Base-by-base conservation (phyloP, 2,797 vertebrate species). In the Melanotaenia pygmaea region DNA sequence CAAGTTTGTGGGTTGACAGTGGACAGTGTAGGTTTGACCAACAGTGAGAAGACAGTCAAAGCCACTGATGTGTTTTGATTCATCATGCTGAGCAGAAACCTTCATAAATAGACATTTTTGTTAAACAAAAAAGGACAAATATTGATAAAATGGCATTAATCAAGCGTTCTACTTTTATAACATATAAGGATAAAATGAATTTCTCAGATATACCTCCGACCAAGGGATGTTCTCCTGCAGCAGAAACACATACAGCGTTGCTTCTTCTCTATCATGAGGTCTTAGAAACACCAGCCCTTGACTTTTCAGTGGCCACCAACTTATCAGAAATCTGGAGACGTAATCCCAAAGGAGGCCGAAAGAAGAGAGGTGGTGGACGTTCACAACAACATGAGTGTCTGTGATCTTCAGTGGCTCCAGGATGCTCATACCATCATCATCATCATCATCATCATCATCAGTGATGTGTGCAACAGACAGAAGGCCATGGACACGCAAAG, bases 21-120 rank as follows among this genome's bases (percentile, higher is more conserved):
- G 51, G 20, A 67, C 64, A 57, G 11, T 16, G 64, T 67, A 67
- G 14, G 24, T 40, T 13, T 67, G 35, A 43, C 26, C 37, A 26
- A 16, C 14, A 12, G 3, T 57, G 18, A 22, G 64, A 2, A 30
- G 26, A 54, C 64, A 57, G 26, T 67, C 53, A 43, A 53, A 43
- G 20, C 11, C 40, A 24, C 40, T 53, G 38, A 57, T 67, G 64
- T 67, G 35, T 4, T n/a, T 14, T 40, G 64, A 53, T 9, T 38
- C 14, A 63, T 11, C 3, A 12, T 67, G 64, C 32, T 67, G 58
- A 1, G 22, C 58, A 5, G 18, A 20, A 43, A 67, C 56, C 53
- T 56, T 67, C 26, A 57, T 7, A 7, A 51, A 0, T 10, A 18
- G 45, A 64, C 16, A 53, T 47, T 1, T 14, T 0, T 64, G 32